A percentile compares a stretch with the other conserved stretches of the same genome.
phyloP scores from a whole-genome alignment of 1,140 invertebrate species.

The Nasonia longicornis region DNA sequence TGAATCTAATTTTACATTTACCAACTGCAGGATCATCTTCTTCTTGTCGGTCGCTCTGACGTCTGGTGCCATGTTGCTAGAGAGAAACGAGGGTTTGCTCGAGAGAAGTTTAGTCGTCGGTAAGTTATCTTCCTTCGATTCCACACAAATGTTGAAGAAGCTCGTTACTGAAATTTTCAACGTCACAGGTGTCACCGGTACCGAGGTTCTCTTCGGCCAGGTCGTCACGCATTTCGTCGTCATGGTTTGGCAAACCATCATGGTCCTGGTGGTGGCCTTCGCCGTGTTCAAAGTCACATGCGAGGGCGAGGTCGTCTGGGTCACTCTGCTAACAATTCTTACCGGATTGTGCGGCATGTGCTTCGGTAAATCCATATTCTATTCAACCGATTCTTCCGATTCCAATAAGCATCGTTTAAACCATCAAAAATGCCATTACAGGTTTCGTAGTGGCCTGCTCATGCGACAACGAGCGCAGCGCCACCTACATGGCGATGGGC shows the following conservation, averaged over 20 bases:
- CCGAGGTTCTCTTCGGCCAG: constrained; percentile 86
- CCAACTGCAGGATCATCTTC: constrained; percentile 86
- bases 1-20: neutral
- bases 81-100: constrained; percentile 89
- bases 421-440: constrained; percentile 53
- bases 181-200: constrained; percentile 60
- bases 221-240: constrained; percentile 89
- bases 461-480: constrained; percentile 90
- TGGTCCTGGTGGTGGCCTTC: constrained; percentile 87
- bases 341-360: constrained; percentile 94
- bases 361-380: constrained; percentile 75
- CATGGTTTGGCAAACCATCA: constrained; percentile 85
- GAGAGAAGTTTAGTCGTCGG: constrained; percentile 89
- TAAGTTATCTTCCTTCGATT: constrained; percentile 56
- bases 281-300: constrained; percentile 85
- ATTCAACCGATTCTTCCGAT: constrained; percentile 5
- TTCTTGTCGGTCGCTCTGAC: constrained; percentile 94
- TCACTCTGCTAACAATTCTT: constrained; percentile 82
- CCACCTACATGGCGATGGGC: constrained; percentile 92
- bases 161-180: neutral
- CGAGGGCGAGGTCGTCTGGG: constrained; percentile 81
- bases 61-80: constrained; percentile 90
- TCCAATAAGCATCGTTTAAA: neutral
- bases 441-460: constrained; percentile 89
- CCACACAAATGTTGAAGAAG: neutral